Evolutionary conservation across 2,888 invertebrate species (phyloP).

Genomic region (Celastrina argiolus): DNA sequence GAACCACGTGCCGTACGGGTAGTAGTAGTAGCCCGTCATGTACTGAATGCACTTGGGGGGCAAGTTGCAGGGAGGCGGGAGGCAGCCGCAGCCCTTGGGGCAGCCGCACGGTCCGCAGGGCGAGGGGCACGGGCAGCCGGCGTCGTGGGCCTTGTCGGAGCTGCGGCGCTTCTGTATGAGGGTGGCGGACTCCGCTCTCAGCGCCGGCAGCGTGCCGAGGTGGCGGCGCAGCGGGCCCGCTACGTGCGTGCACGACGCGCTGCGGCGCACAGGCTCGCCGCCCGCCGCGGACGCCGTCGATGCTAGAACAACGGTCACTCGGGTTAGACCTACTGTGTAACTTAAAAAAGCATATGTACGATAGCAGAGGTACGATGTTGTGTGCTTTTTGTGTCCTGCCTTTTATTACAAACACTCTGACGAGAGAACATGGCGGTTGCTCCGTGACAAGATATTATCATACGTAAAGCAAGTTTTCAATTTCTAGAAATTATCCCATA

Average conservation of each 20-base stretch:
- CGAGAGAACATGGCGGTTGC: too few relatives aligned
- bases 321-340: too few relatives aligned
- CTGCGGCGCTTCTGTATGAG: not conserved
- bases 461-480: too few relatives aligned
- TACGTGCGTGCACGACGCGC: not conserved
- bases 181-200: slow-evolving; percentile 34
- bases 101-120: slow-evolving; percentile 46
- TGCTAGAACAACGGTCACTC: not conserved
- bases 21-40: slow-evolving; percentile 65
- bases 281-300: not conserved
- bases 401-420: too few relatives aligned
- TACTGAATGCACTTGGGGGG: slow-evolving; percentile 57
- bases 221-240: slow-evolving; percentile 42
- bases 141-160: slow-evolving; percentile 28
- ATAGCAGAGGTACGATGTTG: too few relatives aligned
- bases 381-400: too few relatives aligned
- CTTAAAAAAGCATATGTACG: too few relatives aligned
- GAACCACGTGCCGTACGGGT: slow-evolving; percentile 64
- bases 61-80: slow-evolving; percentile 56
- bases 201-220: slow-evolving; percentile 39
- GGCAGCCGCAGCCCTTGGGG: slow-evolving; percentile 43
- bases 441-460: too few relatives aligned
- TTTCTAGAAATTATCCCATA: too few relatives aligned
- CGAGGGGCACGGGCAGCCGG: slow-evolving; percentile 40
- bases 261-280: not conserved